phyloP scores from a whole-genome alignment of 2,797 vertebrate genomes.

The Percopsis omiscomaycus region DNA sequence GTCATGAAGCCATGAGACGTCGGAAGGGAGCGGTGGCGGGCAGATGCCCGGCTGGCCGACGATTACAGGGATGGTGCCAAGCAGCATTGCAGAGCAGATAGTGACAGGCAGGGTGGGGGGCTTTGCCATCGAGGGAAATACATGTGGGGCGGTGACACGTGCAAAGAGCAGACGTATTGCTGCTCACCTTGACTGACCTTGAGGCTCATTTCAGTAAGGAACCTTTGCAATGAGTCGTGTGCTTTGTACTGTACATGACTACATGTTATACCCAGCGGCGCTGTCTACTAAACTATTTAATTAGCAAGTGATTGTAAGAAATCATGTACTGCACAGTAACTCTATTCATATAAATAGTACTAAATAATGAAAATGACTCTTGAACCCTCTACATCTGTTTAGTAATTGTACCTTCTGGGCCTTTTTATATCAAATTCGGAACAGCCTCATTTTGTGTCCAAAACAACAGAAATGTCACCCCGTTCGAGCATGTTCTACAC shows the following conservation, averaged over 20 bases:
- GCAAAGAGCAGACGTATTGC: slow-evolving; percentile 21
- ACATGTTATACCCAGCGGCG: no score
- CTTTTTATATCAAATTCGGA: slow-evolving; percentile 5
- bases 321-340: no score
- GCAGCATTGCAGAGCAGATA: slow-evolving; percentile 26
- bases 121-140: slow-evolving; percentile 24
- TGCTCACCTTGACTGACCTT: slow-evolving; percentile 2
- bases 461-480: slow-evolving; percentile 6
- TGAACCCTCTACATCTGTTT: neutral
- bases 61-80: slow-evolving; percentile 34
- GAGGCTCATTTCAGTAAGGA: no score
- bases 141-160: slow-evolving; percentile 29
- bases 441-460: neutral
- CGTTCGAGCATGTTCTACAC: slow-evolving; percentile 7
- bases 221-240: no score
- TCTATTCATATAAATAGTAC: no score
- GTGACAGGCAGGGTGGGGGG: slow-evolving; percentile 19
- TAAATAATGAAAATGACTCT: neutral
- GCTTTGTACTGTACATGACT: no score
- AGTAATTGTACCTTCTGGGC: no score
- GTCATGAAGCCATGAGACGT: slow-evolving; percentile 28
- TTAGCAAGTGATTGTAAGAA: no score
- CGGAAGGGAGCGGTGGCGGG: slow-evolving; percentile 32
- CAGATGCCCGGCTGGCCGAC: slow-evolving; percentile 47
- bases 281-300: no score